Evolutionary conservation across 2,888 invertebrate species (phyloP), one percentile per base, ranked within the genome.

Genomic region (Gryllus longicercus): DNA sequence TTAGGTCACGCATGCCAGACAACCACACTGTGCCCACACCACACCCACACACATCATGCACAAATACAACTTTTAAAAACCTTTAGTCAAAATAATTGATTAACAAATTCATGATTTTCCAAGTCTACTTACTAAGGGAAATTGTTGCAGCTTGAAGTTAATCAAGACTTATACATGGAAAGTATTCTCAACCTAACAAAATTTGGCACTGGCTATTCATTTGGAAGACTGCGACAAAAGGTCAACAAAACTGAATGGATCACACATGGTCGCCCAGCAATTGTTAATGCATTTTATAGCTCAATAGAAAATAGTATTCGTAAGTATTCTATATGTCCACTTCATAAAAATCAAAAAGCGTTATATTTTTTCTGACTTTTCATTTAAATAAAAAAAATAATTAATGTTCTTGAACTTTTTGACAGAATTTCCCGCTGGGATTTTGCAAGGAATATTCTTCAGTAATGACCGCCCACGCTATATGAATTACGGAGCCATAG

Each of bases 401-500:
- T 11, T 63, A 5, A 38, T 38, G 38, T 38, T 38, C 38, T 38
- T 38, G 38, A 38, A 38, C 38, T 38, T 38, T 38, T 8, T 38
- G 8, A 38, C 88, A 97, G 96, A 96, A 88, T 96, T 97, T 88
- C 96, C 97, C 0, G 97, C 97, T 83, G 97, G 96, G 82, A 96
- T 97, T 83, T 89, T 97, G 2, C 97, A 97, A 90, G 96, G 96
- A 2, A 92, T 94, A 2, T 97, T 97, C 91, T 97, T 96, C 89
- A 93, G 92, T 80, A 94, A 95, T 79, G 92, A 94, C 77, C 92
- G 97, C 38, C 97, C 97, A 0, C 92, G 93, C 83, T 97, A 96
- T 86, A 94, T 96, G 94, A 96, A 96, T 87, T 96, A 95, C 84
- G 96, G 96, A 25, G 95, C 95, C 3, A 96, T 97, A 82, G 96